Percentiles rank a stretch among this genome's conserved stretches.
These are phyloP conservation scores for Tetanocera ferruginea DNA, from an alignment of 2,888 invertebrate genomes.

Conservation along the genomic window DNA sequence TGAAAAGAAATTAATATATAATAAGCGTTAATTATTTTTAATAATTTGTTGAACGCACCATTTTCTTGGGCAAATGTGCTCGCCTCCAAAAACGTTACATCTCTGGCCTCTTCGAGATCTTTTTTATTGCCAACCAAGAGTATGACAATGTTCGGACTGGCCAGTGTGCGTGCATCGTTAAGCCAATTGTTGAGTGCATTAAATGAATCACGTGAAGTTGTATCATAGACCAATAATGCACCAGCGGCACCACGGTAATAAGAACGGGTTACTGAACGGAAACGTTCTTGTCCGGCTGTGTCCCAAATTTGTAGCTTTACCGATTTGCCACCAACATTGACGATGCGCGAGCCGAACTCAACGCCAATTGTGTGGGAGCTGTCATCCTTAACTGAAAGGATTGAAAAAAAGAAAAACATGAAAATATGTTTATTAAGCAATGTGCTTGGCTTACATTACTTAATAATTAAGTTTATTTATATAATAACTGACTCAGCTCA, in stretches of 20 bases:
- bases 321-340: constrained; percentile 85
- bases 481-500: too few species aligned
- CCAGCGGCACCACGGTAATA: constrained; percentile 92
- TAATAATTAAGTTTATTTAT: too few species aligned
- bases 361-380: constrained; percentile 89
- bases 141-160: constrained; percentile 86
- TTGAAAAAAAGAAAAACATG: not conserved
- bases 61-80: constrained; percentile 89
- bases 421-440: too few species aligned
- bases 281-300: constrained; percentile 71
- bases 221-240: constrained; percentile 91
- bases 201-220: constrained; percentile 92
- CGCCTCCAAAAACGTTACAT: constrained; percentile 86
- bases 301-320: constrained; percentile 88
- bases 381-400: constrained; percentile 80
- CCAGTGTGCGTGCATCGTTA: constrained; percentile 83
- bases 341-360: constrained; percentile 88
- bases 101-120: constrained; percentile 83
- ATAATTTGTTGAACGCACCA: constrained; percentile 67
- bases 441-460: too few species aligned
- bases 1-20: constrained; percentile 19
- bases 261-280: constrained; percentile 79
- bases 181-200: constrained; percentile 91
- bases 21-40: constrained; percentile 29
- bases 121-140: constrained; percentile 86